Percentiles rank a stretch among this genome's conserved stretches.
phyloP scores from a whole-genome alignment of 1,140 invertebrate genomes.

The Alviniconcha marisindica region DNA sequence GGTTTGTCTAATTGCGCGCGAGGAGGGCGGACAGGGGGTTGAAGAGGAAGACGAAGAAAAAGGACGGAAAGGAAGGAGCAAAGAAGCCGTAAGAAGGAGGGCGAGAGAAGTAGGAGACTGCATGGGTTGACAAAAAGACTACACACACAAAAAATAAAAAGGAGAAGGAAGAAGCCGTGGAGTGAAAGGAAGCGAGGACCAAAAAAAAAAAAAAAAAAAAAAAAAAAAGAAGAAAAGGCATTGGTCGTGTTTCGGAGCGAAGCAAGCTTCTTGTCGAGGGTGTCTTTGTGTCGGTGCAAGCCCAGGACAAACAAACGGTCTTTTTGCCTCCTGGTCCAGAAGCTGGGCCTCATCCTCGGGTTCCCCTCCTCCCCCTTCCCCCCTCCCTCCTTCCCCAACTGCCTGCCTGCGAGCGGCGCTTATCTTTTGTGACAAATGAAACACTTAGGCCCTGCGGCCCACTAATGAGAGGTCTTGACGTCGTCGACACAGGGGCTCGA shows the following conservation, averaged over 20 bases:
- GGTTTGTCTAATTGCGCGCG: slow-evolving; percentile 34
- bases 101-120: no score
- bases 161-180: no score
- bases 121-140: no score
- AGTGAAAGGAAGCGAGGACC: not conserved
- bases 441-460: not conserved
- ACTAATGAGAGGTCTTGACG: slow-evolving; percentile 32
- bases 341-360: not conserved
- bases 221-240: not conserved
- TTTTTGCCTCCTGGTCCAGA: not conserved
- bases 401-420: not conserved
- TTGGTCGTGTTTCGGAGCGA: not conserved
- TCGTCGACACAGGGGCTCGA: not conserved
- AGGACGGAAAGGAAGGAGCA: not conserved
- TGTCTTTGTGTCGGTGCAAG: not conserved
- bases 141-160: no score
- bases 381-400: not conserved
- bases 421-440: slow-evolving; percentile 31
- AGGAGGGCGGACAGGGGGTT: not conserved
- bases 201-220: not conserved
- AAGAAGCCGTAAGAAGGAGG: no score
- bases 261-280: not conserved
- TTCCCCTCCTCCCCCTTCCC: not conserved
- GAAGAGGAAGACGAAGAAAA: not conserved
- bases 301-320: slow-evolving; percentile 18